Percentiles rank a stretch among this genome's conserved stretches.
Evolutionary conservation across 2,888 invertebrate genomes (phyloP).

Genomic region (Tiliacea citrago): DNA sequence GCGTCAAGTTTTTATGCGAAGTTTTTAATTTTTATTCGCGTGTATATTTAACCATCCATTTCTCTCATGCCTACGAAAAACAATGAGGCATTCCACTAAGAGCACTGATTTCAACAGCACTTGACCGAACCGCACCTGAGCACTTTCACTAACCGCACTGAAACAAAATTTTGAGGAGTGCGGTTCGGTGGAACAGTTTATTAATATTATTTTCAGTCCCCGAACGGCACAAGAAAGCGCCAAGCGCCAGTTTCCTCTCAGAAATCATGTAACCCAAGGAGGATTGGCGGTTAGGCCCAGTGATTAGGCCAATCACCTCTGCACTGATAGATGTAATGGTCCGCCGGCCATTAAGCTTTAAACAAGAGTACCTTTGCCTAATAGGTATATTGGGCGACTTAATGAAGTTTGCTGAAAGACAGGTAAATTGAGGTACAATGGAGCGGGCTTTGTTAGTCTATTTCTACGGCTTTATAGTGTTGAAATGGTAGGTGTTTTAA

Average conservation of each 20-base stretch:
- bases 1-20: not conserved
- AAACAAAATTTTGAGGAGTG: no score
- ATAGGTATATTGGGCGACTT: constrained; percentile 41
- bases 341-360: constrained; percentile 40
- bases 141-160: no score
- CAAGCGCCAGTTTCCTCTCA: not conserved
- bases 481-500: not conserved
- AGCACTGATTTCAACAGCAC: no score
- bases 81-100: no score
- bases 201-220: no score
- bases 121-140: no score
- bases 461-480: not conserved
- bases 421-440: constrained; percentile 15
- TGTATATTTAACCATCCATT: not conserved
- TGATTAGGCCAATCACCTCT: constrained; percentile 48
- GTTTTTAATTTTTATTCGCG: not conserved
- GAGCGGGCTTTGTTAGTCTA: constrained; percentile 1
- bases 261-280: not conserved
- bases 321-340: constrained; percentile 42
- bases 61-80: not conserved
- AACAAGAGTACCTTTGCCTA: constrained; percentile 41
- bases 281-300: constrained; percentile 24
- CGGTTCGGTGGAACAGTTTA: no score
- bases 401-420: constrained; percentile 43
- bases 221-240: no score